These are phyloP conservation scores for Portevinia maculata DNA, from an alignment of 2,888 invertebrate genomes.

Conservation along the genomic window DNA sequence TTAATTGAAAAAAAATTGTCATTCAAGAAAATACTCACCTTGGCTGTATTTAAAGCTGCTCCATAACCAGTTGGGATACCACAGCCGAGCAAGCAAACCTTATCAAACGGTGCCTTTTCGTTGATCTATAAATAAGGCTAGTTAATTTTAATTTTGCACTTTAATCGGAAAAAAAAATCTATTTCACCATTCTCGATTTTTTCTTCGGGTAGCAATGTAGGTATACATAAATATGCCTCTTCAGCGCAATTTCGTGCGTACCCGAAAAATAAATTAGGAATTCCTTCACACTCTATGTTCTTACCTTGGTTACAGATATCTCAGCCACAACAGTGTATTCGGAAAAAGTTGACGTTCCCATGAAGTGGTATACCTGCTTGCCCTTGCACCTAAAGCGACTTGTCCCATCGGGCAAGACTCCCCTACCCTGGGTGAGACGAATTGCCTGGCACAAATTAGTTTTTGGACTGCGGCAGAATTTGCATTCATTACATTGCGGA, in stretches of 20 bases:
- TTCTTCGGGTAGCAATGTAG: no score
- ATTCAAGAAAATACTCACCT: constrained; percentile 84
- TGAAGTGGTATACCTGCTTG: constrained; percentile 92
- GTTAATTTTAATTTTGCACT: not conserved
- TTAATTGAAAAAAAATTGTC: not conserved
- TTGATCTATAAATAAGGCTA: constrained; percentile 84
- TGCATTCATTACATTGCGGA: constrained; percentile 98
- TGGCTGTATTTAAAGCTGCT: constrained; percentile 95
- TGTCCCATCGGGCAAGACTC: constrained; percentile 96
- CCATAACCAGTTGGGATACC: constrained; percentile 98
- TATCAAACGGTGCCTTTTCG: constrained; percentile 91
- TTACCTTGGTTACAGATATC: constrained; percentile 96
- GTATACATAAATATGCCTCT: no score
- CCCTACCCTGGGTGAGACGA: constrained; percentile 92
- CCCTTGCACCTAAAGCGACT: constrained; percentile 88
- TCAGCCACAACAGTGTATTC: constrained; percentile 97
- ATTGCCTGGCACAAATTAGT: constrained; percentile 99
- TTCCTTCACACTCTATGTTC: constrained; percentile 12
- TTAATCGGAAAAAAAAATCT: no score
- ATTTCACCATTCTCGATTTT: no score
- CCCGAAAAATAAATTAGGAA: no score
- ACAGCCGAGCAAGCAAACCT: constrained; percentile 95
- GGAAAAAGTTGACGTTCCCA: constrained; percentile 98
- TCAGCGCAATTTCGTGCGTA: no score
- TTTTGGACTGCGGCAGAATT: constrained; percentile 97